Evolutionary conservation across 2,113 vertebrate genomes (phyloP), one percentile per base, ranked within the genome.

Genomic region (Anhinga rufa): DNA sequence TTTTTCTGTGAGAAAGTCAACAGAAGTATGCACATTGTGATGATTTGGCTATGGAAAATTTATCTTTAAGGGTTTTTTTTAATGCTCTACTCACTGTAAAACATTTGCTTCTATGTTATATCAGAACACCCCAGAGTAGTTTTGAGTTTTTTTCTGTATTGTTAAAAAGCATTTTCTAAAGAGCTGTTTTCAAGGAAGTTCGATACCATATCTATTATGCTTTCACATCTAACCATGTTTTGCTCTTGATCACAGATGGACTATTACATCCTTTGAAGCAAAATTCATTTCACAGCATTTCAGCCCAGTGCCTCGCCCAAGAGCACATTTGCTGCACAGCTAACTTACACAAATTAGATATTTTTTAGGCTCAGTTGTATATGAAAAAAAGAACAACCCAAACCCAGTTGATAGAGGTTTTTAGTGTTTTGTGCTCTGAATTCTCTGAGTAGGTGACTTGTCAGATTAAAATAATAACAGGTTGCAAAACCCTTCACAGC

Each of bases 221-320:
- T 94, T 88, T 82, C 87, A 74, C 74, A 87, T 85, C 52, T 88
- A 82, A 76, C 64, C 38, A 49, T 54, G 31, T 78, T 93, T 96
- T 83, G 55, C 86, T 88, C 64, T 71, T 91, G 79, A 91, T 97
- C 86, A 81, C 92, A 95, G 66, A 55, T 95, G 81, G 84, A 55
- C 60, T 94, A 81, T 92, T 94, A 48, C 32, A 58, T 70, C 44
- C 74, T 96, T 89, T 93, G 86, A 94, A 61, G 83, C 26, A 80
- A 94, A 94, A 95, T 62, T 87, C 20, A 28, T 72, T 94, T 89
- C 66, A 70, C 42, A 91, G 46, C 32, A 49, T 86, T 93, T 93
- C 81, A 84, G 31, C 46, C 61, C 58, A 62, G 28, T 42, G 32
- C 42, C 78, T 93, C 91, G 54, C 75, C 64, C 62, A 70, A 70